Base-by-base conservation (phyloP, 2,888 invertebrate genomes). In the Ecdyonurus torrentis region DNA sequence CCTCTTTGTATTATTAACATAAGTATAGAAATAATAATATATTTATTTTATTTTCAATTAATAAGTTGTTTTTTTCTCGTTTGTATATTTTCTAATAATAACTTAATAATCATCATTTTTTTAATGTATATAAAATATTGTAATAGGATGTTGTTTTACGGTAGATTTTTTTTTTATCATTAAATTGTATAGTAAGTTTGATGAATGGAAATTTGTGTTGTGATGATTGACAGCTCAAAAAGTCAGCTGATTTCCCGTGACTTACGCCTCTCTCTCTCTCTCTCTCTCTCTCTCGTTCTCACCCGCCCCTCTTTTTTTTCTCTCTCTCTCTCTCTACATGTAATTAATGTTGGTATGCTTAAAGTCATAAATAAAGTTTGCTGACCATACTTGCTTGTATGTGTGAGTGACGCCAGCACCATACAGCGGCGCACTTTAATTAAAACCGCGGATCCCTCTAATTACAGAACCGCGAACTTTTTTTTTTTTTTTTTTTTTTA, bases 371-470 rank as follows among this genome's bases (percentile, higher is more conserved):
- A 37, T 37, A 37, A 37, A 37, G 37, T 37, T 37, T 37, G 5
- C 37, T 37, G 37, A 52, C 23, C 37, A 23, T 61, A 52, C 52
- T n/a, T 22, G 52, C 50, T 50, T 60, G 50, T 52, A 52, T 22
- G 60, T 52, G 52, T 52, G 25, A 61, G 53, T 55, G 58, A 55
- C 25, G 61, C 53, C 50, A 22, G 59, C 61, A 61, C 19, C 58
- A 24, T 2, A 22, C 52, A 20, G 63, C 52, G 52, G 60, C 20
- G 53, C 10, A 62, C 37, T 22, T 61, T 65, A 65, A 65, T 65
- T 65, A 65, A 62, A 63, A 65, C 61, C 64, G 60, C 64, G 23
- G 61, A 61, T 60, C 63, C 63, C 65, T 65, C 61, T 65, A 65
- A 65, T 65, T 65, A 65, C 61, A 22, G 52, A 23, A 23, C 59